phyloP scores from a whole-genome alignment of 2,888 invertebrate genomes.

The Panopea generosa region DNA sequence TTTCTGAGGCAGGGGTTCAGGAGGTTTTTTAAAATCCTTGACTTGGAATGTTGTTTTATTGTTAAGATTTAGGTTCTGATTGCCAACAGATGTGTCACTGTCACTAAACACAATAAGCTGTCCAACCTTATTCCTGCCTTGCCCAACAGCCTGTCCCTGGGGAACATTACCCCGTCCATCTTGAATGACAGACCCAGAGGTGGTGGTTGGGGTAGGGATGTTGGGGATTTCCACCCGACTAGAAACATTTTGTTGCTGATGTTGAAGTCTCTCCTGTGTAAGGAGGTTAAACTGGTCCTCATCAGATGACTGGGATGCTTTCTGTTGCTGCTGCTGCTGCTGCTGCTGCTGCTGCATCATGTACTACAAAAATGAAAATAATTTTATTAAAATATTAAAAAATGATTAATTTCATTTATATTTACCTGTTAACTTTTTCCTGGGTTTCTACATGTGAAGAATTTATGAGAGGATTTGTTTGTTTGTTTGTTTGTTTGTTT shows the following conservation, averaged over 20 bases:
- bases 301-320: slow-evolving; percentile 42
- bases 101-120: slow-evolving; percentile 58
- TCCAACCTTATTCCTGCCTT: slow-evolving; percentile 12
- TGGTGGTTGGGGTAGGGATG: slow-evolving; percentile 1
- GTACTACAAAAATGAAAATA: slow-evolving; percentile 9
- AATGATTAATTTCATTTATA: too few relatives aligned
- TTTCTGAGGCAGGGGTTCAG: slow-evolving; percentile 58
- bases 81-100: slow-evolving; percentile 44
- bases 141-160: background rate
- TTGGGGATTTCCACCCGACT: slow-evolving; percentile 7
- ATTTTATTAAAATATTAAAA: background rate
- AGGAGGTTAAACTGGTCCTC: slow-evolving; percentile 46
- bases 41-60: slow-evolving; percentile 51
- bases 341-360: slow-evolving; percentile 47
- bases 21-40: slow-evolving; percentile 52
- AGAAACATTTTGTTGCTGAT: slow-evolving; percentile 6
- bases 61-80: slow-evolving; percentile 40
- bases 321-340: slow-evolving; percentile 52
- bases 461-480: too few relatives aligned
- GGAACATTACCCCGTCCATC: background rate
- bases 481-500: too few relatives aligned
- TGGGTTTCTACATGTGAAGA: too few relatives aligned
- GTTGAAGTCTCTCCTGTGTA: slow-evolving; percentile 46
- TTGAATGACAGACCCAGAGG: slow-evolving; percentile 27
- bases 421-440: too few relatives aligned